These are phyloP conservation scores for Galaxias olidus DNA, from an alignment of 2,797 vertebrate species.

Conservation along the genomic window DNA sequence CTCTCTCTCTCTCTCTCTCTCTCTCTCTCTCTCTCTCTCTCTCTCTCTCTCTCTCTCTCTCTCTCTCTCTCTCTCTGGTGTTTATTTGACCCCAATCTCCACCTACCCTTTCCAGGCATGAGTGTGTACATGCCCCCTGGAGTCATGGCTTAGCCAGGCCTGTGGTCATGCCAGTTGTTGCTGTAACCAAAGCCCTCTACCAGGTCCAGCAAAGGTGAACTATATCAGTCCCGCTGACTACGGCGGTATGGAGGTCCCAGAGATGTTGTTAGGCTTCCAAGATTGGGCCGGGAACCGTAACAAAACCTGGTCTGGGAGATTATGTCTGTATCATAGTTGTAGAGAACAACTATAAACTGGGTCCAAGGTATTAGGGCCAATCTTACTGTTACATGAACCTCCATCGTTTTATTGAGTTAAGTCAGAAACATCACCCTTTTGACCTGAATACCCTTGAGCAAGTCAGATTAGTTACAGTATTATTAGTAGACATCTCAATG, in stretches of 20 bases:
- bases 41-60: conserved; percentile 5
- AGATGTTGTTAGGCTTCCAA: conserved; percentile 31
- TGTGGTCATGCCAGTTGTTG: conserved; percentile 53
- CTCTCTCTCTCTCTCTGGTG: conserved; percentile 21
- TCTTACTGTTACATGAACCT: conserved; percentile 6
- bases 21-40: too few relatives aligned
- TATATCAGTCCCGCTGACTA: conserved; percentile 38
- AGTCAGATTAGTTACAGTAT: background rate
- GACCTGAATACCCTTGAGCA: background rate
- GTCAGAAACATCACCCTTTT: conserved; percentile 1
- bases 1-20: conserved; percentile 21
- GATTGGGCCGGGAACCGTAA: conserved; percentile 29
- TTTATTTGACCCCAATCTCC: conserved; percentile 55
- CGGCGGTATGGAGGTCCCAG: conserved; percentile 29
- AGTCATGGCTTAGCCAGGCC: conserved; percentile 35
- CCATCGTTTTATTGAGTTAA: conserved; percentile 15
- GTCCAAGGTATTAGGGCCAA: background rate
- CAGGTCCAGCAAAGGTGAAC: conserved; percentile 20
- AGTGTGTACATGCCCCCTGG: conserved; percentile 25
- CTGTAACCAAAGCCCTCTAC: conserved; percentile 48
- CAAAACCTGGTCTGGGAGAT: conserved; percentile 12
- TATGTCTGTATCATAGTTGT: background rate
- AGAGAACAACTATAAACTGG: background rate
- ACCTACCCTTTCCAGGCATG: conserved; percentile 47
- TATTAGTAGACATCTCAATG: conserved; percentile 19